Percentiles rank a stretch among this genome's conserved stretches.
Conservation (phyloP, 2,888 invertebrate species). For the Phortica magna region DNA sequence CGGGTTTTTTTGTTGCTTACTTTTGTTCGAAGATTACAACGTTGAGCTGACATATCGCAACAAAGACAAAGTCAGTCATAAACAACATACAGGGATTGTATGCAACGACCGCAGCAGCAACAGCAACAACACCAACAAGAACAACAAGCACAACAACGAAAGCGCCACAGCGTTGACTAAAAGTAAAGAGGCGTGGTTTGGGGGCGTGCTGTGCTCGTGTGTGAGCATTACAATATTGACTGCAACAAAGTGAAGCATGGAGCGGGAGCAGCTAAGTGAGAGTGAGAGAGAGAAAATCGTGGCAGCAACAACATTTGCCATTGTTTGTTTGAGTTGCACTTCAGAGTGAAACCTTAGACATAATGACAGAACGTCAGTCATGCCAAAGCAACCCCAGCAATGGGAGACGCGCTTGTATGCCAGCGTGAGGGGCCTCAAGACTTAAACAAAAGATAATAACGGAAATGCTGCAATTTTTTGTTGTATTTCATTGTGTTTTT, state of each 20-base stretch:
- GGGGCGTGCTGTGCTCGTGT: background rate
- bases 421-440: conserved; percentile 30
- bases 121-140: conserved; percentile 18
- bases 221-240: conserved; percentile 10
- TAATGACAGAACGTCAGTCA: background rate
- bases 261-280: background rate
- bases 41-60: background rate
- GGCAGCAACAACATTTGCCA: background rate
- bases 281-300: background rate
- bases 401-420: background rate
- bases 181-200: background rate
- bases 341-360: conserved; percentile 34
- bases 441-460: conserved; percentile 49
- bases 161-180: background rate
- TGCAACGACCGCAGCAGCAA: conserved; percentile 24
- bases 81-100: background rate
- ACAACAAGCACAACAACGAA: background rate
- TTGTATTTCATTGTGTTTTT: background rate
- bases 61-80: conserved; percentile 22
- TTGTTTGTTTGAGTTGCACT: conserved; percentile 38
- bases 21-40: background rate
- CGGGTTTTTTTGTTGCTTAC: too few species aligned
- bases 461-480: conserved; percentile 34
- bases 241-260: conserved; percentile 14
- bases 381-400: background rate